These are phyloP conservation scores for Psittacula echo DNA, from an alignment of 2,797 vertebrate genomes.

Conservation along the genomic window DNA sequence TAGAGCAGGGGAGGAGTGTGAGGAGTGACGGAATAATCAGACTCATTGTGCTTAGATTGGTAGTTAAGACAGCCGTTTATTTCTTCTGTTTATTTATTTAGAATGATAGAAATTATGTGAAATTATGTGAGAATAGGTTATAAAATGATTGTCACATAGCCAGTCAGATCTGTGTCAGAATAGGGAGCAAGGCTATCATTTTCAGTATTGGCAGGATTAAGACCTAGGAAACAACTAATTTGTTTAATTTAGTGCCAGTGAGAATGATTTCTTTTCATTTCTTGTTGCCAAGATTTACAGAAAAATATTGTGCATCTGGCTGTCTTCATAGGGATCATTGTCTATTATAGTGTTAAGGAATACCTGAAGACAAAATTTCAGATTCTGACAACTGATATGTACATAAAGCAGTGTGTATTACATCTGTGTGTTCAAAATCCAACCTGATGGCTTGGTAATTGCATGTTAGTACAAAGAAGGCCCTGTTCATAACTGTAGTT, in stretches of 20 bases:
- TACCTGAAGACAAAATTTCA: neutral
- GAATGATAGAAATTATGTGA: neutral
- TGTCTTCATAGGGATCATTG: neutral
- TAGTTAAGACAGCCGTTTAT: neutral
- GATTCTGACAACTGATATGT: neutral
- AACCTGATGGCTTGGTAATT: neutral
- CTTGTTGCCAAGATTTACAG: neutral
- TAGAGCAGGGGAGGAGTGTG: neutral
- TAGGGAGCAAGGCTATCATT: neutral
- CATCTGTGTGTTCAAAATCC: neutral
- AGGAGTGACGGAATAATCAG: neutral
- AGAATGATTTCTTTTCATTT: neutral
- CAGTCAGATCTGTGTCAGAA: neutral
- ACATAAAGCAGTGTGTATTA: neutral
- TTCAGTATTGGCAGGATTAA: neutral
- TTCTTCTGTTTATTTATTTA: slow-evolving; percentile 2
- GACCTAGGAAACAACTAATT: neutral
- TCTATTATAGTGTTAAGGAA: neutral
- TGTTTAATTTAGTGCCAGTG: neutral
- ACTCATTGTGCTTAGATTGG: neutral
- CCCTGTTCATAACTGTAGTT: neutral
- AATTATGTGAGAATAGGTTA: neutral
- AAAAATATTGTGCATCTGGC: neutral
- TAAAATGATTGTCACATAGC: neutral
- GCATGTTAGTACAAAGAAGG: neutral